Evolutionary conservation across 2,113 vertebrate species (phyloP).

Genomic region (Etheostoma cragini): DNA sequence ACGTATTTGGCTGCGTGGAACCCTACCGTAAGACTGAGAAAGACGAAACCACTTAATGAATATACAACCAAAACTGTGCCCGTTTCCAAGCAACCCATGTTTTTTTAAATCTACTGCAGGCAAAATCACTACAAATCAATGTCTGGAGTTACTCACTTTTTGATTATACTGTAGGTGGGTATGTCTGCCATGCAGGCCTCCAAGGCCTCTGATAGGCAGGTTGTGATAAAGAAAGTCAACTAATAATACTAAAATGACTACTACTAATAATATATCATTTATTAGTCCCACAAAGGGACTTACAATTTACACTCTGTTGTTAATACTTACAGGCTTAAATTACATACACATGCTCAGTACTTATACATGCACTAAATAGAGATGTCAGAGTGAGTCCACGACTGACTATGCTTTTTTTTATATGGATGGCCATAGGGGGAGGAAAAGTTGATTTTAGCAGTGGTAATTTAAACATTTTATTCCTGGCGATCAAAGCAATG

Average conservation of each 20-base stretch:
- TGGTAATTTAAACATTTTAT: slow-evolving; percentile 9
- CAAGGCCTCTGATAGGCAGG: neutral
- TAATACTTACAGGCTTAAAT: too few species aligned
- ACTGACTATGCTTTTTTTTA: slow-evolving; percentile 12
- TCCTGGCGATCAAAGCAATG: slow-evolving; percentile 19
- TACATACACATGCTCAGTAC: too few species aligned
- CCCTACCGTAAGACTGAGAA: neutral
- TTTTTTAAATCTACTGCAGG: neutral
- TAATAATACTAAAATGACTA: too few species aligned
- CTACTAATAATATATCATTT: too few species aligned
- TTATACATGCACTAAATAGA: too few species aligned
- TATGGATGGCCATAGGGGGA: neutral
- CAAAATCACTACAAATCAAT: slow-evolving; percentile 3
- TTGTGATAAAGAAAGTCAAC: neutral
- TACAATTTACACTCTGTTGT: too few species aligned
- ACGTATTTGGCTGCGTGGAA: too few species aligned
- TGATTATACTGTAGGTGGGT: neutral
- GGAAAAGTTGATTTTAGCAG: neutral
- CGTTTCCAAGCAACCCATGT: neutral
- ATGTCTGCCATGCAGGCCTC: neutral
- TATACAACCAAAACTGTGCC: neutral
- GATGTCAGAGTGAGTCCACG: neutral
- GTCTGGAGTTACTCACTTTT: slow-evolving; percentile 4
- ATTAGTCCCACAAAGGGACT: too few species aligned
- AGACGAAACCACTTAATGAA: neutral